These are phyloP conservation scores for Orientallactaga bullata DNA, from an alignment of 2,113 vertebrate species.

Conservation along the genomic window DNA sequence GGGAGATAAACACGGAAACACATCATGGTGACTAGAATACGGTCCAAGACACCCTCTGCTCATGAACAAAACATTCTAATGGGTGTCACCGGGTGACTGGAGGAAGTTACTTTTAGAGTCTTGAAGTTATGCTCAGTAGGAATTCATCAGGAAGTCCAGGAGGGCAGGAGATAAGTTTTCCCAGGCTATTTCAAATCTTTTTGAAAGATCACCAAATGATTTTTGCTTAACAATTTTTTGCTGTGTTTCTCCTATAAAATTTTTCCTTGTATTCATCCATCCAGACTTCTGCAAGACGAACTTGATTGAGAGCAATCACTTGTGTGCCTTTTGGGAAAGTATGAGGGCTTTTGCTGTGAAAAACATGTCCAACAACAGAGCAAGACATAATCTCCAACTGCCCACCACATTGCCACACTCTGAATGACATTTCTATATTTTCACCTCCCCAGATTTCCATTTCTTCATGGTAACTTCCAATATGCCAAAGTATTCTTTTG, in stretches of 20 bases:
- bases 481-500: constrained; percentile 95
- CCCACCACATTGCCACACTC: constrained; percentile 99
- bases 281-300: constrained; percentile 99
- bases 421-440: constrained; percentile 99
- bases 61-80: too few species aligned
- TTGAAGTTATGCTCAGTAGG: too few species aligned
- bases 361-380: constrained; percentile 98
- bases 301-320: constrained; percentile 98
- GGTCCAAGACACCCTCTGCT: too few species aligned
- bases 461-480: constrained; percentile 98
- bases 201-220: constrained; percentile 94
- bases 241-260: constrained; percentile 97
- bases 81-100: too few species aligned
- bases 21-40: too few species aligned
- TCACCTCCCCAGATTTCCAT: constrained; percentile 99
- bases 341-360: constrained; percentile 99
- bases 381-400: constrained; percentile 99
- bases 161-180: too few species aligned
- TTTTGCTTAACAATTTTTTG: constrained; percentile 94
- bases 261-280: constrained; percentile 99
- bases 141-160: too few species aligned
- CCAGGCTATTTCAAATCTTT: too few species aligned
- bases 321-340: constrained; percentile 99
- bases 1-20: too few species aligned
- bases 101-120: too few species aligned